Evolutionary conservation across 1,140 invertebrate species (phyloP), one percentile per base, ranked within the genome.

Genomic region (Nebria ingens): DNA sequence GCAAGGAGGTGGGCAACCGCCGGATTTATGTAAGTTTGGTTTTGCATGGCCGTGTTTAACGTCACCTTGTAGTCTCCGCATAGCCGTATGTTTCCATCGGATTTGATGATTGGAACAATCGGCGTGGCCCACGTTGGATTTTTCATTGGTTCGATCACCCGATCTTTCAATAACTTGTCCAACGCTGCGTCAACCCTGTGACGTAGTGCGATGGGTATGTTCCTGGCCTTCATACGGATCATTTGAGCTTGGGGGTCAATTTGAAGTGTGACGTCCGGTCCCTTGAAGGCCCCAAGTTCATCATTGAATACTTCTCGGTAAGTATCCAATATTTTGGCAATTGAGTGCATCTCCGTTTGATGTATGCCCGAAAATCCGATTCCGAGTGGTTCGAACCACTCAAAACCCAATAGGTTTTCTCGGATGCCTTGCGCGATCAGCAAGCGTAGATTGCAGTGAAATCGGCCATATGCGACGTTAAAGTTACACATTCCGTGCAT

Each of bases 51-150:
- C 56, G 54, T 55, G 57, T 71, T 71, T 11, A 71, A 21, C 6
- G 68, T 71, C 6, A 65, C 51, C 53, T 69, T 69, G 57, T 62
- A 73, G 58, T 72, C 67, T 1, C 67, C 67, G 58, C 68, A 70
- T 11, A 72, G 56, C 9, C 67, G 56, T 12, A 74, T 62, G 15
- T 22, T 56, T 40, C 63, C 64, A 55, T 70, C 58, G 17, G 60
- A 42, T 60, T 73, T 74, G 3, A 65, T 50, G n/a, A 74, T 62
- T 1, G 66, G 62, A 3, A 74, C 71, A 17, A 66, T 58, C 0
- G 71, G 71, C 23, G 69, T 63, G 9, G 64, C 69, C 70, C 70
- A 74, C 19, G 63, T 59, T n/a, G 51, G 13, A 15, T 51, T 17
- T 52, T 40, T 22, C n/a, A 57, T 21, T 12, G 51, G 56, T 15